Percentiles rank a stretch among this genome's conserved stretches.
Evolutionary conservation across 1,140 invertebrate genomes (phyloP).

Genomic region (Bombus cullumanus): DNA sequence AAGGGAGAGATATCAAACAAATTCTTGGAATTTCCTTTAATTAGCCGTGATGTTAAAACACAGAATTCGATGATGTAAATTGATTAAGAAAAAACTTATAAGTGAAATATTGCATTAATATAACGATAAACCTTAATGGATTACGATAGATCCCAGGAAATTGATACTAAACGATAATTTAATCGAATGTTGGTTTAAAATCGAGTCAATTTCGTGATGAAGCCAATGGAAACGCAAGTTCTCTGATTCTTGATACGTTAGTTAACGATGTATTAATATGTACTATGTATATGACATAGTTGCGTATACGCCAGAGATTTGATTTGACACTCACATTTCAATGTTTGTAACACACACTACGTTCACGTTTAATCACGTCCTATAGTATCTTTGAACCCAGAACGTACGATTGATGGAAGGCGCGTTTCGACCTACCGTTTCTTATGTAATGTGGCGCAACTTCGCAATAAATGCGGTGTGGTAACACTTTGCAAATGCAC

Average conservation of each 20-base stretch:
- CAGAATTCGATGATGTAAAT: too few species aligned
- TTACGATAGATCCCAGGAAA: background rate
- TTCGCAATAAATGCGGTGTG: background rate
- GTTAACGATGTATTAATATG: background rate
- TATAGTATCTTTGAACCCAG: background rate
- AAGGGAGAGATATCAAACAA: too few species aligned
- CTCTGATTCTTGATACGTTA: background rate
- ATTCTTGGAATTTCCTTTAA: too few species aligned
- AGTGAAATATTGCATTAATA: background rate
- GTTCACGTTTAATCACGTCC: background rate
- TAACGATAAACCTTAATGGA: background rate
- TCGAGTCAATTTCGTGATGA: background rate
- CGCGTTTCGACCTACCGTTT: constrained; percentile 8
- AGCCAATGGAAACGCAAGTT: background rate
- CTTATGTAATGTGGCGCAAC: constrained; percentile 30
- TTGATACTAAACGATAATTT: background rate
- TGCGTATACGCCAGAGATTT: too few species aligned
- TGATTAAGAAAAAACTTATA: background rate
- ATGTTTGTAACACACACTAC: background rate
- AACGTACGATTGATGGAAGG: background rate
- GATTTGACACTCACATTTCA: background rate
- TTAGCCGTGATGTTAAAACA: too few species aligned
- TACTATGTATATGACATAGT: background rate
- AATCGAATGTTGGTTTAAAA: background rate
- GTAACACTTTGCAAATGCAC: constrained; percentile 24